phyloP scores from a whole-genome alignment of 2,888 invertebrate species.

The Tachina fera region DNA sequence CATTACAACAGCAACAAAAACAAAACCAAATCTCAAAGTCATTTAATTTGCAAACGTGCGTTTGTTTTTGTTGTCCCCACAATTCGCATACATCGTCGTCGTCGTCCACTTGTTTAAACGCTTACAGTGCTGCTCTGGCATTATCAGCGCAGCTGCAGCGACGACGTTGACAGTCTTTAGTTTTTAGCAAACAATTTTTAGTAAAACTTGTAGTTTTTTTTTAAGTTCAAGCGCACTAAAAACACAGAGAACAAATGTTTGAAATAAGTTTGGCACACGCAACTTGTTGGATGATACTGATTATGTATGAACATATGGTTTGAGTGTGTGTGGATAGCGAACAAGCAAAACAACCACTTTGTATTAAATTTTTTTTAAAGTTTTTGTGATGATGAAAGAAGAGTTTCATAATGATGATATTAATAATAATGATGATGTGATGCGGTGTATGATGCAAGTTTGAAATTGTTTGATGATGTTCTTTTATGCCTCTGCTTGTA shows the following conservation, averaged over 20 bases:
- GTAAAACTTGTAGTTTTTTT: conserved; percentile 14
- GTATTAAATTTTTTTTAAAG: not conserved
- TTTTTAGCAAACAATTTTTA: not conserved
- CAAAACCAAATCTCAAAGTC: conserved; percentile 25
- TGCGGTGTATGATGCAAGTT: conserved; percentile 23
- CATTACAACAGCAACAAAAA: conserved; percentile 21
- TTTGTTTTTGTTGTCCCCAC: conserved; percentile 31
- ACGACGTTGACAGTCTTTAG: not conserved
- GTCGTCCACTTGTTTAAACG: conserved; percentile 30
- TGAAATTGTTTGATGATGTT: conserved; percentile 47
- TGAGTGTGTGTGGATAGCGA: conserved; percentile 6
- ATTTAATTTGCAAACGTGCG: conserved; percentile 47
- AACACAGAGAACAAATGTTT: conserved; percentile 38
- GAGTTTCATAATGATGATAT: not conserved
- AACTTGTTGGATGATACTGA: conserved; percentile 28
- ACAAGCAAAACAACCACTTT: not conserved
- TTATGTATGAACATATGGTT: not conserved
- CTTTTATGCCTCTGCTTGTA: conserved; percentile 32
- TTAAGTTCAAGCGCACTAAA: conserved; percentile 4
- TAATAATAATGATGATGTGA: conserved; percentile 1
- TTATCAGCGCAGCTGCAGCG: not conserved
- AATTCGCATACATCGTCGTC: conserved; percentile 13
- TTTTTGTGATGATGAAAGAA: conserved; percentile 5
- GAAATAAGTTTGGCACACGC: conserved; percentile 46
- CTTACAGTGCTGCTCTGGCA: conserved; percentile 8